These are phyloP conservation scores for Dromiciops gliroides DNA, from an alignment of 2,113 vertebrate genomes.

Conservation along the genomic window DNA sequence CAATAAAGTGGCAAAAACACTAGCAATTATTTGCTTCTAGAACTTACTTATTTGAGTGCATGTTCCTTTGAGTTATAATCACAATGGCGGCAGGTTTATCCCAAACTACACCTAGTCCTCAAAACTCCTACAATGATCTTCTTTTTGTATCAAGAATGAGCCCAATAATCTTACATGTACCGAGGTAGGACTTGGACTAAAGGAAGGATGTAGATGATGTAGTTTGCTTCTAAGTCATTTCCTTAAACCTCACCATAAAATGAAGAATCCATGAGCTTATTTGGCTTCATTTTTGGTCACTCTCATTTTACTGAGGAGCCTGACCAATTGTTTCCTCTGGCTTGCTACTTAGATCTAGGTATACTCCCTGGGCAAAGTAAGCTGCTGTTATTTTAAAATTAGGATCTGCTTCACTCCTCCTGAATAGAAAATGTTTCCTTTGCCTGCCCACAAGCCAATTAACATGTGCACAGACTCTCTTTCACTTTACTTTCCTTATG, in stretches of 20 bases:
- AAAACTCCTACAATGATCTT: neutral
- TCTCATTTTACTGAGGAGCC: neutral
- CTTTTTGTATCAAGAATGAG: conserved; percentile 26
- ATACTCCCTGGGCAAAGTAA: neutral
- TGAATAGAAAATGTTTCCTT: neutral
- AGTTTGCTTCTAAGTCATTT: neutral
- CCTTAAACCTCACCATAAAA: neutral
- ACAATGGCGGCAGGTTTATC: neutral
- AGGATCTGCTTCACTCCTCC: neutral
- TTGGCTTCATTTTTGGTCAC: neutral
- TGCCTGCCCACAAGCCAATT: neutral
- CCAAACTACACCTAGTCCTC: neutral
- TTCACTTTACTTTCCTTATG: neutral
- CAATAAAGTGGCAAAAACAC: neutral
- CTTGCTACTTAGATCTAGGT: neutral
- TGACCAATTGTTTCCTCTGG: neutral
- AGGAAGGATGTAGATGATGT: conserved; percentile 20
- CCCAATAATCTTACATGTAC: conserved; percentile 6
- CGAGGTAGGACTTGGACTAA: neutral
- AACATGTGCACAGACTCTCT: fast-evolving
- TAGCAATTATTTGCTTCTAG: neutral
- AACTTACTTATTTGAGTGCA: neutral
- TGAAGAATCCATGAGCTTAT: neutral
- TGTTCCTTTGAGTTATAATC: neutral
- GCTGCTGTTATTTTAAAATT: neutral